Evolutionary conservation across 2,113 vertebrate species (phyloP), one percentile per base, ranked within the genome.

Genomic region (Ammodytes dubius): DNA sequence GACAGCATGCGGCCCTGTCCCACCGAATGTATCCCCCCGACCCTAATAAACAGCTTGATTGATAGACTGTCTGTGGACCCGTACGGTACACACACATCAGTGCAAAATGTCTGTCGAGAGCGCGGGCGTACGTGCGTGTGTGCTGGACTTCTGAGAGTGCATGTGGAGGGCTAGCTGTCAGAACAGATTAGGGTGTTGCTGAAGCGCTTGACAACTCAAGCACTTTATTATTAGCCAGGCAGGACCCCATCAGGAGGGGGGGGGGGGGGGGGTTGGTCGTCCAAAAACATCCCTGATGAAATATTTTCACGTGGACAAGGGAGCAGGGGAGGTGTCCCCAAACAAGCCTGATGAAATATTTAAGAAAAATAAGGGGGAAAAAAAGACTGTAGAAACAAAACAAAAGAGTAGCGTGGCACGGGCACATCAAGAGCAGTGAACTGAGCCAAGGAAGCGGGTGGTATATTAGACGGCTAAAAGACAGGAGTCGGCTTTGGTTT

Each of bases 141-240:
- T n/a, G 70, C 60, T 60, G 66, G 67, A 68, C 78, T 71, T 79
- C 50, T 43, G 73, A 67, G 64, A 77, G 87, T 47, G 59, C 67
- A 71, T 37, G 76, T 56, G 76, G 69, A 83, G 88, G 70, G 83
- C 82, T 58, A 76, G 83, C 91, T 88, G 95, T 92, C 92, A 91
- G 90, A 94, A 95, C 95, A 95, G 93, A 96, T 95, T 94, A 95
- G 91, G 85, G 88, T 90, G 92, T 94, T 90, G 91, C 90, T 59
- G 76, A 89, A 88, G 90, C 54, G 81, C 94, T 95, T 95, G 94
- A 96, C 88, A 93, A 91, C 90, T 95, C 92, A 79, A 93, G 90
- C 39, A 53, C 90, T 95, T 96, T 96, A 95, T 95, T 95, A 94
- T 94, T 95, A 94, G 92, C 91, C 91, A 82, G 68, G 85, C 88